A percentile compares a stretch with the other conserved stretches of the same genome.
Conservation (phyloP, 2,113 vertebrate genomes). For the Mobula hypostoma region DNA sequence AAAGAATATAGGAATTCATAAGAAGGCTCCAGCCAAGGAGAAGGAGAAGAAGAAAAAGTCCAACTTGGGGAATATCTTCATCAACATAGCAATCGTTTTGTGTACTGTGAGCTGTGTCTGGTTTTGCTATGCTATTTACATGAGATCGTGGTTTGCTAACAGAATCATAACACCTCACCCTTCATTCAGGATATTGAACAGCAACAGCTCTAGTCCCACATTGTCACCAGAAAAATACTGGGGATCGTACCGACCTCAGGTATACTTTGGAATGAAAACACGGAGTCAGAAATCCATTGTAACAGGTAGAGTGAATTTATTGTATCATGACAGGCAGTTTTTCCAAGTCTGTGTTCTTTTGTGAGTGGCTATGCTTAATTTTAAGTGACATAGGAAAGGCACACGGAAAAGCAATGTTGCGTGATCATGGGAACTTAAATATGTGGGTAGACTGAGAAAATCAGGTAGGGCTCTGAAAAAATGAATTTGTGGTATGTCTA, state of each 20-base stretch:
- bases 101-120: slow-evolving; percentile 64
- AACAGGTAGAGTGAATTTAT: slow-evolving; percentile 61
- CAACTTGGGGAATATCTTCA: slow-evolving; percentile 62
- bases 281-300: slow-evolving; percentile 73
- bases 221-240: slow-evolving; percentile 71
- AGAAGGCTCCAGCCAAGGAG: slow-evolving; percentile 48
- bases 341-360: neutral
- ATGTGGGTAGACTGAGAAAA: too few species aligned
- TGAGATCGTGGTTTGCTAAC: slow-evolving; percentile 58
- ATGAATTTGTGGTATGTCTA: too few species aligned
- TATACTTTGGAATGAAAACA: slow-evolving; percentile 94
- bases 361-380: neutral
- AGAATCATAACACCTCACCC: slow-evolving; percentile 69
- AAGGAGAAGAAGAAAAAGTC: slow-evolving; percentile 68
- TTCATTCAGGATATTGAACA: slow-evolving; percentile 57
- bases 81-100: slow-evolving; percentile 68
- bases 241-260: slow-evolving; percentile 87
- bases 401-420: too few species aligned
- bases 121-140: slow-evolving; percentile 63
- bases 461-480: too few species aligned
- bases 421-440: too few species aligned
- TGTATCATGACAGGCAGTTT: neutral
- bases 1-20: neutral
- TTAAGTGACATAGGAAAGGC: too few species aligned
- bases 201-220: slow-evolving; percentile 60